Base-by-base conservation (phyloP, 2,797 vertebrate species). In the Zalophus californianus region DNA sequence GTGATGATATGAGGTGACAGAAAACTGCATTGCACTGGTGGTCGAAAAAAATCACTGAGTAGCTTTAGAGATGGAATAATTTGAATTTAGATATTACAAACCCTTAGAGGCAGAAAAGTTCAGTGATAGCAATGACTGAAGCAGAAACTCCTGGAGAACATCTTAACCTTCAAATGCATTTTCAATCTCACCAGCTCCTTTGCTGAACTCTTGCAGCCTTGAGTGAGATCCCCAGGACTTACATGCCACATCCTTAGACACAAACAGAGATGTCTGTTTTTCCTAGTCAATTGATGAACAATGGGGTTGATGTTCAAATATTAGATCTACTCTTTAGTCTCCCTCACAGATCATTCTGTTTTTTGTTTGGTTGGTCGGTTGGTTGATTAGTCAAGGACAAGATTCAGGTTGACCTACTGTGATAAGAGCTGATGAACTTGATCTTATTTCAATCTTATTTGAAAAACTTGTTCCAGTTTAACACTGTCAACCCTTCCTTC, bases 1-100 rank as follows among this genome's bases (percentile, higher is more conserved):
- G 90, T 58, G 96, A 95, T 95, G 62, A 84, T 75, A 66, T 48
- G 89, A 97, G 94, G 96, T 68, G 44, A 86, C 60, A 92, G 66
- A 97, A 96, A 95, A 78, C 4, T 11, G 1, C 38, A 50, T 84
- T 82, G 68, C 86, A 50, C 68, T 91, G 2, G 78, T 80, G 79
- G 14, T 90, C 0, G 0, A 72, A 84, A 91, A 85, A 77, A 80
- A 48, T 64, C 77, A 90, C 62, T 52, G 27, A 94, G 56, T 93
- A 96, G 58, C 90, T 97, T 96, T 94, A 94, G 38, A 94, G 38
- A 90, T 18, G 23, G 79, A 97, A 92, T 93, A 83, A 93, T 95
- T 95, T 95, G 58, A 96, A 94, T 92, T 95, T 96, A 92, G 78
- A 27, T 80, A 86, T 97, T 93, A 82, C 23, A 93, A 88, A 77